phyloP scores from a whole-genome alignment of 2,113 vertebrate species.

The Lichenostomus cassidix region DNA sequence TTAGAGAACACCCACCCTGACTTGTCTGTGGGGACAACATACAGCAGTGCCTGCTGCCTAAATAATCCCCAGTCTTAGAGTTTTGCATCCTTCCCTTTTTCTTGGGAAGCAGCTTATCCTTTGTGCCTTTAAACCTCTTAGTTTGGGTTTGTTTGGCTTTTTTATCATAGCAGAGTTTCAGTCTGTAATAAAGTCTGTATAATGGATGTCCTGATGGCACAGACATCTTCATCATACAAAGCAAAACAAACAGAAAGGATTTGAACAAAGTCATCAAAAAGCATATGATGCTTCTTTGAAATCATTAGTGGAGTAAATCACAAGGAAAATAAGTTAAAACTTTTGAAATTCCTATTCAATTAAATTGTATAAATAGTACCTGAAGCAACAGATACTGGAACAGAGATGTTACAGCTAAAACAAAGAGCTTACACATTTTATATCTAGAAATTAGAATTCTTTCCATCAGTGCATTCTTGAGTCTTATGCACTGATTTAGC shows the following conservation, averaged over 20 bases:
- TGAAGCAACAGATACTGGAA: background rate
- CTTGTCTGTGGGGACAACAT: background rate
- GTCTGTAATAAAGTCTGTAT: background rate
- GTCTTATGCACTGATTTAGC: constrained; percentile 62
- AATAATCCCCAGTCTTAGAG: background rate
- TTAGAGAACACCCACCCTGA: background rate
- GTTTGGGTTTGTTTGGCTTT: background rate
- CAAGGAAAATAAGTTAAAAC: background rate
- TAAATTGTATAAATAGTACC: background rate
- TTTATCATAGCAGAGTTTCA: background rate
- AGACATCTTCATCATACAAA: background rate
- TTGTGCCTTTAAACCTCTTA: background rate
- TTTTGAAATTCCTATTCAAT: background rate
- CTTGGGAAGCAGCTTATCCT: background rate
- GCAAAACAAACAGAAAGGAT: background rate
- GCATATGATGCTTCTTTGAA: background rate
- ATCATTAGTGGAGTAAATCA: background rate
- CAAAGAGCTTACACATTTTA: background rate
- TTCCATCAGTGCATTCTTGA: constrained; percentile 15
- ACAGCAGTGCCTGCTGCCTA: background rate
- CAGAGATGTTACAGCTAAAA: background rate
- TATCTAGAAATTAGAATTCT: constrained; percentile 55
- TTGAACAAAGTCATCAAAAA: background rate
- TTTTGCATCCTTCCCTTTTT: background rate
- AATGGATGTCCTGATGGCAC: background rate